Percentiles rank a stretch among this genome's conserved stretches.
phyloP scores from a whole-genome alignment of 2,797 vertebrate species.

The Acanthopagrus latus region DNA sequence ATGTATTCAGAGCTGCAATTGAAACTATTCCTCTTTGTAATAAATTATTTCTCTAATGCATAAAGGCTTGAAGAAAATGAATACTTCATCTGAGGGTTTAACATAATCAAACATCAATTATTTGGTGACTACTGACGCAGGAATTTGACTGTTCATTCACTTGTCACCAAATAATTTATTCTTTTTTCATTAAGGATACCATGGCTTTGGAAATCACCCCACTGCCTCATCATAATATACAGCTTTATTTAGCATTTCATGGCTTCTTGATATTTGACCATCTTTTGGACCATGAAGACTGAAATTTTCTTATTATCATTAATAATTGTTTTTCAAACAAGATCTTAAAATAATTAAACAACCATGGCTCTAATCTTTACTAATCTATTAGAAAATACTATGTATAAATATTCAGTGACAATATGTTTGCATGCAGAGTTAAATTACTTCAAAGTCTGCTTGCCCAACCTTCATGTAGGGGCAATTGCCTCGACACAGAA shows the following conservation, averaged over 20 bases:
- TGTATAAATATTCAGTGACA: constrained; percentile 26
- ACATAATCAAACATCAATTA: constrained; percentile 70
- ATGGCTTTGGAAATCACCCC: constrained; percentile 65
- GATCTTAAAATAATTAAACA: constrained; percentile 27
- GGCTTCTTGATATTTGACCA: constrained; percentile 55
- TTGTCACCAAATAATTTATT: constrained; percentile 70
- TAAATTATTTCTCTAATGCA: constrained; percentile 61
- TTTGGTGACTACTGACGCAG: constrained; percentile 67
- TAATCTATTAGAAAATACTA: constrained; percentile 25
- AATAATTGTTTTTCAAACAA: too few species aligned
- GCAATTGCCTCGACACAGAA: constrained; percentile 34
- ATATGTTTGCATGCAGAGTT: constrained; percentile 42
- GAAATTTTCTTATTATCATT: constrained; percentile 48
- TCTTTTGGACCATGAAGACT: constrained; percentile 41
- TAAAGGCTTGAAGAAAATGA: constrained; percentile 62
- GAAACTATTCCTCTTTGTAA: constrained; percentile 57
- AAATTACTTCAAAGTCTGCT: constrained; percentile 32
- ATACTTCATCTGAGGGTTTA: constrained; percentile 63
- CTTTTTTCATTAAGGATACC: constrained; percentile 51
- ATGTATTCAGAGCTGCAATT: constrained; percentile 88
- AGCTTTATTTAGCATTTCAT: constrained; percentile 76
- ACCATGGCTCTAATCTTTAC: constrained; percentile 23
- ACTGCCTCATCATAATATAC: constrained; percentile 49
- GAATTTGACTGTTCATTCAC: constrained; percentile 54
- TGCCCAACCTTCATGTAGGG: constrained; percentile 8